Percentiles rank a stretch among this genome's conserved stretches.
Evolutionary conservation across 2,888 invertebrate genomes (phyloP).

Genomic region (Stenolophus ochropezus): DNA sequence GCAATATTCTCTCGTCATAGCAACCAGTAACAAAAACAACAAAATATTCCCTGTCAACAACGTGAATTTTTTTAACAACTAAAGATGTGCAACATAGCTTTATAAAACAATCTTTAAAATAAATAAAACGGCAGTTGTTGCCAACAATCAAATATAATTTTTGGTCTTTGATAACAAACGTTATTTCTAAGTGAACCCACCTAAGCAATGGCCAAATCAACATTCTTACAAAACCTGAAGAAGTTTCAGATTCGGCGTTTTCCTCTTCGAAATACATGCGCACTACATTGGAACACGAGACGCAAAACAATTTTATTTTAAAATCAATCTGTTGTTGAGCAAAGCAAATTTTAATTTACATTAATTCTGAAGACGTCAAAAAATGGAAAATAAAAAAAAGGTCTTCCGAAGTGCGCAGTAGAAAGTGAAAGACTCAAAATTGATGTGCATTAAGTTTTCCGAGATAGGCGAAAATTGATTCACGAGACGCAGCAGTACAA

Average conservation of each 20-base stretch:
- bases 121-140: constrained; percentile 34
- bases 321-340: too few species aligned
- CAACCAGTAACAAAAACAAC: constrained; percentile 18
- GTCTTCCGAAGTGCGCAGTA: too few species aligned
- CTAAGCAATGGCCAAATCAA: constrained; percentile 40
- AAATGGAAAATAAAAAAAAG: too few species aligned
- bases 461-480: too few species aligned
- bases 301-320: too few species aligned
- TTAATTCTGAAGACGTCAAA: too few species aligned
- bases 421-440: too few species aligned
- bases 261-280: too few species aligned
- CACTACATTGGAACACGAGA: too few species aligned
- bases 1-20: constrained; percentile 27
- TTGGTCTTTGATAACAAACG: constrained; percentile 47
- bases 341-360: too few species aligned
- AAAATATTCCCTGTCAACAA: constrained; percentile 8
- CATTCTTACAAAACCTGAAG: constrained; percentile 42
- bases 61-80: constrained; percentile 9
- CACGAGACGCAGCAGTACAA: too few species aligned
- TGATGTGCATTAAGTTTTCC: too few species aligned
- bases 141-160: constrained; percentile 50
- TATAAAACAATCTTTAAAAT: constrained; percentile 35
- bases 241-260: constrained; percentile 23
- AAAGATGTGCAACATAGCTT: constrained; percentile 48
- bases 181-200: constrained; percentile 44